phyloP scores from a whole-genome alignment of 2,797 vertebrate genomes.

The Amniataba percoides region DNA sequence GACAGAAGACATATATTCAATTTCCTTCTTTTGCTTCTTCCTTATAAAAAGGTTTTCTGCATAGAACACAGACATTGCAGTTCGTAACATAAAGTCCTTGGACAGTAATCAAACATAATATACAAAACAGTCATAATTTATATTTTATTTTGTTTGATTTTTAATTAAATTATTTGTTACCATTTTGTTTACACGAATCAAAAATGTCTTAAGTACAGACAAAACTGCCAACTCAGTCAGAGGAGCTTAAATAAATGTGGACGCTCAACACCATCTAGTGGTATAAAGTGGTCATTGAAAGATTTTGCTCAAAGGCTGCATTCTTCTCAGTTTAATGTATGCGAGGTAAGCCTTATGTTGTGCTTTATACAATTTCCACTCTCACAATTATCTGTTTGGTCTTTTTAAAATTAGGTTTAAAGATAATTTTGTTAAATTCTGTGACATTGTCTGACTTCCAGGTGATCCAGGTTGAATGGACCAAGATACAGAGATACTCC shows the following conservation, averaged over 20 bases:
- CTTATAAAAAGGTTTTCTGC: neutral
- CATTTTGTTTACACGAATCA: neutral
- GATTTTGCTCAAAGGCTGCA: neutral
- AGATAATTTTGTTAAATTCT: neutral
- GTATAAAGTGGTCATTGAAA: neutral
- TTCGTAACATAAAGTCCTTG: neutral
- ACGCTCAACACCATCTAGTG: slow-evolving; percentile 51
- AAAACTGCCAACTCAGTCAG: fast-evolving
- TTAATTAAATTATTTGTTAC: neutral
- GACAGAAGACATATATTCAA: neutral
- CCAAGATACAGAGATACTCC: no score
- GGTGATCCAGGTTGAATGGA: no score
- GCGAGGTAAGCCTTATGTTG: neutral
- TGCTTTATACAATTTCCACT: neutral
- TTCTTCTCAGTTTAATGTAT: neutral
- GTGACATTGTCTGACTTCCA: neutral
- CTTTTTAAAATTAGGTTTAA: no score
- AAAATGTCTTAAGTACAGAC: neutral
- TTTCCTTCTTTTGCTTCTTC: neutral
- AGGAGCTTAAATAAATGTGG: neutral
- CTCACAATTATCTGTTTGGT: neutral
- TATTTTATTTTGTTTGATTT: neutral
- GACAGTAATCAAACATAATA: neutral
- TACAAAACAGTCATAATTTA: neutral
- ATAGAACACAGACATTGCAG: neutral